Conservation (phyloP, 2,113 vertebrate species). For the Poeciliopsis occidentalis region DNA sequence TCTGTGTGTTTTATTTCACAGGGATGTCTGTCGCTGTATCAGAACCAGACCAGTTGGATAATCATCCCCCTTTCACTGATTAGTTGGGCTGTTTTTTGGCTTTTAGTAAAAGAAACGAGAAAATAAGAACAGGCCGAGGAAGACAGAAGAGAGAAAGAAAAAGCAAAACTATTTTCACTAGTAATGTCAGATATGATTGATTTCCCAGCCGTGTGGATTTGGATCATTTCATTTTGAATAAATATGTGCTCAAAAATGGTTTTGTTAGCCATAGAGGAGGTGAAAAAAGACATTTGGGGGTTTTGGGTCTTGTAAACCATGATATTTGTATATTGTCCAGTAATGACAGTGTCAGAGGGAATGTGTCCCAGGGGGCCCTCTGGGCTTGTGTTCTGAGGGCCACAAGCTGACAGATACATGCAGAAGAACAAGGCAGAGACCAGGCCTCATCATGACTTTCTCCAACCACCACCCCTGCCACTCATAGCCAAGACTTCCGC, state of each 20-base stretch:
- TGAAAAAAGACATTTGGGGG: conserved; percentile 52
- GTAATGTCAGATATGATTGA: conserved; percentile 59
- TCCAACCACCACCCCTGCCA: conserved; percentile 59
- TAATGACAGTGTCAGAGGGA: conserved; percentile 70
- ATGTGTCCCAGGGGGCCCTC: conserved; percentile 50
- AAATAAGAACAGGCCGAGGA: conserved; percentile 9
- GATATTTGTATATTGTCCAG: conserved; percentile 67
- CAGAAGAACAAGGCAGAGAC: conserved; percentile 53
- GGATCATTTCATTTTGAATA: conserved; percentile 53
- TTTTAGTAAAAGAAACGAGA: conserved; percentile 15
- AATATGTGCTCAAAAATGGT: conserved; percentile 52
- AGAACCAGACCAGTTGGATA: conserved; percentile 58
- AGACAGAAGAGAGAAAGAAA: conserved; percentile 20
- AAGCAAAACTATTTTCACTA: conserved; percentile 1
- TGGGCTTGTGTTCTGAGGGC: conserved; percentile 61
- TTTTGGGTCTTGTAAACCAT: conserved; percentile 66
- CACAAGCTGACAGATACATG: conserved; percentile 72
- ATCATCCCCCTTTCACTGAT: conserved; percentile 47
- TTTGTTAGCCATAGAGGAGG: conserved; percentile 27
- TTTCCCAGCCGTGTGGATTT: conserved; percentile 43
- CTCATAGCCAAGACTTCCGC: conserved; percentile 63
- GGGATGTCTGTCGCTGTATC: conserved; percentile 47
- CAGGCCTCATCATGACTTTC: conserved; percentile 59
- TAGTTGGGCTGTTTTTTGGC: not conserved
- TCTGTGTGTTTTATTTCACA: conserved; percentile 44